These are phyloP conservation scores for Scytalopus superciliaris DNA, from an alignment of 2,113 vertebrate genomes.

Conservation along the genomic window DNA sequence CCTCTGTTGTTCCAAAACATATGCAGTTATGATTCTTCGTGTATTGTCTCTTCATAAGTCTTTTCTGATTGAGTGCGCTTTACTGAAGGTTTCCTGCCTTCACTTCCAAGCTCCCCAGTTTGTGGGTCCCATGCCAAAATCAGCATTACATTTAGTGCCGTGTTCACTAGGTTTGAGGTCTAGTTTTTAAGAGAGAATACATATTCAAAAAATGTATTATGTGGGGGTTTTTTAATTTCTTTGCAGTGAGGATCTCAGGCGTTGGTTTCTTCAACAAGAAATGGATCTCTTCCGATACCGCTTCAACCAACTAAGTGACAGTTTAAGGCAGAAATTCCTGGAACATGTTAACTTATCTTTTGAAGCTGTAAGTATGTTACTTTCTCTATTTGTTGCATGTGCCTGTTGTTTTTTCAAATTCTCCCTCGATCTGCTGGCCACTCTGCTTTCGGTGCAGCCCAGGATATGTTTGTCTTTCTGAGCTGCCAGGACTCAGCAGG, in stretches of 20 bases:
- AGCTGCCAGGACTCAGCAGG: not conserved
- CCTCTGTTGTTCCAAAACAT: not conserved
- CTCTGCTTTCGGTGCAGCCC: not conserved
- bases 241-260: slow-evolving; percentile 91
- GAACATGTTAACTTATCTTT: slow-evolving; percentile 85
- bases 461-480: not conserved
- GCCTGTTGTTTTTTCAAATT: not conserved
- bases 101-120: not conserved
- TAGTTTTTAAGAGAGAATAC: not conserved
- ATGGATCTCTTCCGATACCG: slow-evolving; percentile 92
- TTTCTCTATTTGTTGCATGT: not conserved
- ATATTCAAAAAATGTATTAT: not conserved
- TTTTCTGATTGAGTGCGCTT: not conserved
- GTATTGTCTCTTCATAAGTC: not conserved
- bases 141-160: not conserved
- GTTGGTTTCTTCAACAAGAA: slow-evolving; percentile 99
- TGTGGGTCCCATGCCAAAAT: not conserved
- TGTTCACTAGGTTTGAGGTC: not conserved
- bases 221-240: not conserved
- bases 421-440: not conserved
- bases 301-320: slow-evolving; percentile 75
- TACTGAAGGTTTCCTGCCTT: not conserved
- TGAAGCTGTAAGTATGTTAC: slow-evolving; percentile 81
- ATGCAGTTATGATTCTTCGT: not conserved
- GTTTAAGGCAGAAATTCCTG: slow-evolving; percentile 83